Conservation (phyloP, 1,140 invertebrate genomes). For the Conus ventricosus region DNA sequence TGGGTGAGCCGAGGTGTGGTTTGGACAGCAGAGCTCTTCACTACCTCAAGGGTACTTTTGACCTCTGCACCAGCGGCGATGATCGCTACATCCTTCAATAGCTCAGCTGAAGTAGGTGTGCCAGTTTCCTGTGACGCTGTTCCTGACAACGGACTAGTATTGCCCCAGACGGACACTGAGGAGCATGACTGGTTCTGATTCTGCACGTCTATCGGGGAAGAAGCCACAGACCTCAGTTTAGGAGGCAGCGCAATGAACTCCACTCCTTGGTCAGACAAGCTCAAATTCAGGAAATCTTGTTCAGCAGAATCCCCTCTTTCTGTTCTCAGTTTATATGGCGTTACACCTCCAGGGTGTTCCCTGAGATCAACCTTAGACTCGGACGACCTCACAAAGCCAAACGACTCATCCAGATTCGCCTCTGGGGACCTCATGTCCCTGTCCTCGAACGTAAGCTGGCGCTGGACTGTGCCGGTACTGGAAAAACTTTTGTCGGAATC, state of each 20-base stretch:
- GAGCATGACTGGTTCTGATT: background rate
- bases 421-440: background rate
- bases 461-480: background rate
- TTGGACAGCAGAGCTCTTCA: background rate
- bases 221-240: background rate
- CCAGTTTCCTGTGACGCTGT: too few species aligned
- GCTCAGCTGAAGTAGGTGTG: background rate
- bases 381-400: constrained; percentile 11
- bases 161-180: too few species aligned
- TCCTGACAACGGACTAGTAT: too few species aligned
- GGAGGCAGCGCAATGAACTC: background rate
- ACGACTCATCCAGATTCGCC: background rate
- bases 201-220: background rate
- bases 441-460: background rate
- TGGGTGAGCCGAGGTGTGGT: background rate
- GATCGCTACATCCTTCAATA: background rate
- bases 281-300: background rate
- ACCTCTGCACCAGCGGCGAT: background rate
- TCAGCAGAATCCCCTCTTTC: background rate
- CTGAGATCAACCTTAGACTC: constrained; percentile 14
- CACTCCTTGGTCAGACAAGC: background rate
- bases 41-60: too few species aligned
- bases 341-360: background rate
- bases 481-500: constrained; percentile 18
- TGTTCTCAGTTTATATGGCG: background rate